Percentiles rank a stretch among this genome's conserved stretches.
These are phyloP conservation scores for Lampris megalopsis DNA, from an alignment of 2,113 vertebrate species.

Conservation along the genomic window DNA sequence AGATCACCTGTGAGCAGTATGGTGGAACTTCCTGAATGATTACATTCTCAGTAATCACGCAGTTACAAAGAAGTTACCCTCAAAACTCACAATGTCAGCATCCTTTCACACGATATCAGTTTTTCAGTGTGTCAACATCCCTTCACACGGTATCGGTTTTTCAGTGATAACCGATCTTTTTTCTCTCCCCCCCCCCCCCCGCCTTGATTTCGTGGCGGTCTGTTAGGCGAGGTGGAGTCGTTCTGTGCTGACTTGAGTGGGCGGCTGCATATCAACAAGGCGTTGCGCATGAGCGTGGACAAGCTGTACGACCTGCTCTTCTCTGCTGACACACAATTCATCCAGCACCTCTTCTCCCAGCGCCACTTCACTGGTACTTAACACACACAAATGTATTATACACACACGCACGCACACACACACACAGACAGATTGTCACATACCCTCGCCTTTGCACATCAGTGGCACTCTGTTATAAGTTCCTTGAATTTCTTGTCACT, in stretches of 20 bases:
- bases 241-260: slow-evolving; percentile 85
- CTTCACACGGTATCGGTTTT: not conserved
- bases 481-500: too few relatives aligned
- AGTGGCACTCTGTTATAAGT: too few relatives aligned
- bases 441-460: too few relatives aligned
- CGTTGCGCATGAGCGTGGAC: slow-evolving; percentile 86
- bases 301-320: slow-evolving; percentile 90
- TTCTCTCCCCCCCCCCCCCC: not conserved
- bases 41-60: too few relatives aligned
- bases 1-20: too few relatives aligned
- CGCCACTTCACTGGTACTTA: slow-evolving; percentile 88
- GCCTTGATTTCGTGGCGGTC: too few relatives aligned
- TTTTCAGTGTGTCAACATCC: too few relatives aligned
- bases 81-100: too few relatives aligned
- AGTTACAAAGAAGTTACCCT: too few relatives aligned
- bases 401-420: not conserved
- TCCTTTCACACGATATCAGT: too few relatives aligned
- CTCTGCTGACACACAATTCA: slow-evolving; percentile 87
- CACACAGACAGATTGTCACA: too few relatives aligned
- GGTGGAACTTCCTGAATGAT: too few relatives aligned
- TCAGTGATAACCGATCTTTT: not conserved
- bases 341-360: slow-evolving; percentile 88
- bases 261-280: slow-evolving; percentile 86
- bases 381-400: not conserved
- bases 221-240: slow-evolving; percentile 85